Evolutionary conservation across 53 echinoderm and acorn worm genomes (phyloP).

Genomic region (Pentamera pediparva): DNA sequence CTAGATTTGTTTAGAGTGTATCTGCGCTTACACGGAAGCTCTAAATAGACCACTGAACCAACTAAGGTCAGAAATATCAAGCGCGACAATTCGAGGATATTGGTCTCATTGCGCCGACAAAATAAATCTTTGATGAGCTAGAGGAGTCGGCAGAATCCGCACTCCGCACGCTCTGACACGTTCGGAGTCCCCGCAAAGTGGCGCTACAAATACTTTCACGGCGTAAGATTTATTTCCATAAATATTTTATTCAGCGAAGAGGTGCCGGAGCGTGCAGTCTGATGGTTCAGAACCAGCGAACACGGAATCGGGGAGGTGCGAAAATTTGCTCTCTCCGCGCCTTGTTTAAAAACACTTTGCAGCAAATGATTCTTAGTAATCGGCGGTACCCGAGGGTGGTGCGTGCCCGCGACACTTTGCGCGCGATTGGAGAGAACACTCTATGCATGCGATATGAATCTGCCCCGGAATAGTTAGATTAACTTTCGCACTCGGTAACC

Average conservation of each 20-base stretch:
- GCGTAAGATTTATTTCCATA: slow-evolving; percentile 35
- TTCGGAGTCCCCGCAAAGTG: slow-evolving; percentile 25
- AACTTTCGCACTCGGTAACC: slow-evolving; percentile 22
- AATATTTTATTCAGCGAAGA: slow-evolving; percentile 25
- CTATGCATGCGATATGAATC: slow-evolving; percentile 34
- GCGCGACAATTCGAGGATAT: too few relatives aligned
- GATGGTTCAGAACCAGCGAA: slow-evolving; percentile 17
- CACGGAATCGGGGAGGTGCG: slow-evolving; percentile 22
- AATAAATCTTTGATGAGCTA: slow-evolving; percentile 29
- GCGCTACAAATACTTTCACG: slow-evolving; percentile 32
- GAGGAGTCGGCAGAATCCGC: slow-evolving; percentile 16
- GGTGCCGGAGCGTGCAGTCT: slow-evolving; percentile 29
- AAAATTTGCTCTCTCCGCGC: slow-evolving; percentile 17
- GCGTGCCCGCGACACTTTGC: slow-evolving; percentile 32
- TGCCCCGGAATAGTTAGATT: not conserved
- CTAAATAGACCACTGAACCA: too few relatives aligned
- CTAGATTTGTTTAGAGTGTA: too few relatives aligned
- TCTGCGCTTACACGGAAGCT: too few relatives aligned
- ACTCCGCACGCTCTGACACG: slow-evolving; percentile 21
- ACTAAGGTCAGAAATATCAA: too few relatives aligned
- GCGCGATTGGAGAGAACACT: slow-evolving; percentile 7
- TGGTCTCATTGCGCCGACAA: slow-evolving; percentile 23
- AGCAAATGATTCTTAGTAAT: slow-evolving; percentile 31
- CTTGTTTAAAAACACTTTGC: slow-evolving; percentile 18
- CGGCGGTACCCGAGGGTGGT: slow-evolving; percentile 17